A percentile compares a stretch with the other conserved stretches of the same genome.
phyloP scores from a whole-genome alignment of 2,113 vertebrate species.

The Fukomys damarensis region DNA sequence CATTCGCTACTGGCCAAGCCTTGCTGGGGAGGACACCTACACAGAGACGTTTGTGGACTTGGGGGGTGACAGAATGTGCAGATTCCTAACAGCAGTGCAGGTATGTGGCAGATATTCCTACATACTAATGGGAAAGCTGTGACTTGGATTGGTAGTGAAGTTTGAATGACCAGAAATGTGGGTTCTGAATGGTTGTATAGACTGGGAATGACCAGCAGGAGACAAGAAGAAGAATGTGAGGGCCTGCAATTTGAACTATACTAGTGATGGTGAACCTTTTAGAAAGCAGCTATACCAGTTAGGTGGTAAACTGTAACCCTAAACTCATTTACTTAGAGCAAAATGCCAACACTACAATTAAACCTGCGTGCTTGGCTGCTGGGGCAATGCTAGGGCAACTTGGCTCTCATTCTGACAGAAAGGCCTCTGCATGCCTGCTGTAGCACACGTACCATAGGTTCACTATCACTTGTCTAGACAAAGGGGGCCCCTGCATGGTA shows the following conservation, averaged over 20 bases:
- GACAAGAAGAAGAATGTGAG: neutral
- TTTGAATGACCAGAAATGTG: neutral
- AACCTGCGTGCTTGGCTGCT: neutral
- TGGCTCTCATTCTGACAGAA: neutral
- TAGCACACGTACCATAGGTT: neutral
- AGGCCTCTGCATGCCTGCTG: neutral
- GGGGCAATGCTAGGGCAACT: neutral
- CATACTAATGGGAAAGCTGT: neutral
- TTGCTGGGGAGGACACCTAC: slow-evolving; percentile 92
- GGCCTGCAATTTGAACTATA: neutral
- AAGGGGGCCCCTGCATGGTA: neutral
- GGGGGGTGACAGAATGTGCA: slow-evolving; percentile 88
- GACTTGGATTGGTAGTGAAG: neutral
- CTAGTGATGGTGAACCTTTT: neutral
- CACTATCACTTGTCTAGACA: neutral
- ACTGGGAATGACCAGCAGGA: neutral
- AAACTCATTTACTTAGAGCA: neutral
- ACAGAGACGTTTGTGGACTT: slow-evolving; percentile 89
- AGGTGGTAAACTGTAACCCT: neutral
- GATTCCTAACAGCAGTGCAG: slow-evolving; percentile 92
- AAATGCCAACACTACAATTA: neutral
- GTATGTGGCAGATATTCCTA: slow-evolving; percentile 80
- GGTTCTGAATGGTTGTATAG: neutral
- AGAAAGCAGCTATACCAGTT: neutral
- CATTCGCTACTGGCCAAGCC: slow-evolving; percentile 93